These are phyloP conservation scores for Xylocopa sonorina DNA, from an alignment of 1,140 invertebrate species.

Conservation along the genomic window DNA sequence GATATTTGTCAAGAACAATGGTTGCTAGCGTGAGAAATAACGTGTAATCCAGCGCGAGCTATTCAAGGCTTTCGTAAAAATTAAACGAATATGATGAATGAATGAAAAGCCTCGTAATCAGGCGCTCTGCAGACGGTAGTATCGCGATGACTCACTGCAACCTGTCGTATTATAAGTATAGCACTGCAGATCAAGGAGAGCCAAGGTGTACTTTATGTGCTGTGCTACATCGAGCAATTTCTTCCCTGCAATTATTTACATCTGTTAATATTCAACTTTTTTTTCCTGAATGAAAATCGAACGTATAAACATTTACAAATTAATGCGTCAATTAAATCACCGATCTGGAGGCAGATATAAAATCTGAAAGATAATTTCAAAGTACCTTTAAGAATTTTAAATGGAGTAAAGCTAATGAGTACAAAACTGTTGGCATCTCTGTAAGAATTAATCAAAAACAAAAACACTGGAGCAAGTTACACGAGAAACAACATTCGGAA, in stretches of 20 bases:
- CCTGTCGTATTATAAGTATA: constrained; percentile 44
- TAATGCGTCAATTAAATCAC: background rate
- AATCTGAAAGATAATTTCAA: too few species aligned
- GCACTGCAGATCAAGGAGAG: background rate
- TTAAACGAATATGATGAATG: background rate
- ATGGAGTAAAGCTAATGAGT: background rate
- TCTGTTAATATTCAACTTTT: background rate
- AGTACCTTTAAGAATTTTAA: background rate
- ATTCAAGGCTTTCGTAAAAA: background rate
- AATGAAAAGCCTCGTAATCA: constrained; percentile 37
- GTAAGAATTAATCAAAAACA: background rate
- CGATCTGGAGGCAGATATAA: too few species aligned
- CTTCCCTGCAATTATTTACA: background rate
- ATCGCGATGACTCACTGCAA: constrained; percentile 46
- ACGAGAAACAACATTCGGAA: background rate
- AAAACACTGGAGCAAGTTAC: background rate
- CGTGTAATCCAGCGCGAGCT: background rate
- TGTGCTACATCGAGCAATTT: background rate
- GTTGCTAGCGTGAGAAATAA: background rate
- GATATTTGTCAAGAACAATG: background rate
- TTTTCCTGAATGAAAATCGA: background rate
- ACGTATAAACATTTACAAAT: background rate
- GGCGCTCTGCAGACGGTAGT: constrained; percentile 27
- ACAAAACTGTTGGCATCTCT: background rate
- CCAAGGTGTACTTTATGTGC: background rate